Conservation (phyloP, 2,113 vertebrate species). For the Aldabrachelys gigantea region DNA sequence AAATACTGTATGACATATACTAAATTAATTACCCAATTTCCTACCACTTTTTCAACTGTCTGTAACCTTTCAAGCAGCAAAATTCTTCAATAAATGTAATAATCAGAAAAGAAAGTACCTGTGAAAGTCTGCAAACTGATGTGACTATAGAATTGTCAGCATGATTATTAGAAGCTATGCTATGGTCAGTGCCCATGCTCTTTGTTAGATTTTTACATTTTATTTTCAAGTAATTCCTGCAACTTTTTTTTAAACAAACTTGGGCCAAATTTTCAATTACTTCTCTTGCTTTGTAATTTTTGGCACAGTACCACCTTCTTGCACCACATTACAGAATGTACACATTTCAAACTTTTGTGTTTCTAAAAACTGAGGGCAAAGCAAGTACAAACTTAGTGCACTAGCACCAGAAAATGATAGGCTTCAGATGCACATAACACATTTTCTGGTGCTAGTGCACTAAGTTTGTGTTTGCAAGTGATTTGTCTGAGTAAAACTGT, state of each 20-base stretch:
- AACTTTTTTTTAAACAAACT: not conserved
- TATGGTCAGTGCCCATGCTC: not conserved
- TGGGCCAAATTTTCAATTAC: not conserved
- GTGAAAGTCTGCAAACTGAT: not conserved
- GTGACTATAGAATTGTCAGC: not conserved
- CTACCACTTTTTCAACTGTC: slow-evolving; percentile 14
- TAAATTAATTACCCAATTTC: slow-evolving; percentile 13
- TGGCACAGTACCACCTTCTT: fast-evolving
- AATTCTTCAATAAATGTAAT: not conserved
- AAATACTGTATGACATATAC: not conserved
- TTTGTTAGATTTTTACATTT: not conserved
- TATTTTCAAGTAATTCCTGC: not conserved
- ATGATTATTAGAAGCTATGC: not conserved
- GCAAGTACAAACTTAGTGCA: not conserved
- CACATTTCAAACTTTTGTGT: not conserved
- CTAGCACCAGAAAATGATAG: not conserved
- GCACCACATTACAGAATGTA: not conserved
- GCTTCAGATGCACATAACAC: no score
- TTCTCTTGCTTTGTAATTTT: not conserved
- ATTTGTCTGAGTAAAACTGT: not conserved
- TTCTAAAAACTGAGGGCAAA: slow-evolving; percentile 4
- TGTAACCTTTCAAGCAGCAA: slow-evolving; percentile 20
- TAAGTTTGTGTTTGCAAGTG: not conserved
- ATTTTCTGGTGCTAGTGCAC: not conserved
- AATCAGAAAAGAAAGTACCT: not conserved